Evolutionary conservation across 2,797 vertebrate genomes (phyloP).

Genomic region (Glossophaga mutica): DNA sequence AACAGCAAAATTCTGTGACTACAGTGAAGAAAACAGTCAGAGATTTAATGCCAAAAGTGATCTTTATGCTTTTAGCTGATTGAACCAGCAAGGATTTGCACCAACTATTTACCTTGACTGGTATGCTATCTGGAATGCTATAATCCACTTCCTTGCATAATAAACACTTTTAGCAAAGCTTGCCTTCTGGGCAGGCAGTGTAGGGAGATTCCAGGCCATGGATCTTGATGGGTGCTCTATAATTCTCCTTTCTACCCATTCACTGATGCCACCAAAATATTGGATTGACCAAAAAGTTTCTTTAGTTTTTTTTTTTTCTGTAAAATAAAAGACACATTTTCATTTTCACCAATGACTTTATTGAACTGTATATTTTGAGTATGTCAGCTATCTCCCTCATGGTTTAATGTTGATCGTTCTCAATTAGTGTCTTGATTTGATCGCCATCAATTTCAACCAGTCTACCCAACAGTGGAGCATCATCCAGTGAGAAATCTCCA

Average conservation of each 20-base stretch:
- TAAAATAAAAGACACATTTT: no score
- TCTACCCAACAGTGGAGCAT: no score
- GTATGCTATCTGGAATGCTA: slow-evolving; percentile 43
- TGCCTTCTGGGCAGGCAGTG: background rate
- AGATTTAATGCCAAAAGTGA: slow-evolving; percentile 54
- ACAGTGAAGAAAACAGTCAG: background rate
- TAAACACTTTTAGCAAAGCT: slow-evolving; percentile 15
- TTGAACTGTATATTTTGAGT: no score
- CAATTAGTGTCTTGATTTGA: no score
- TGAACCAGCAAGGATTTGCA: slow-evolving; percentile 59
- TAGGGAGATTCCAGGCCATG: background rate
- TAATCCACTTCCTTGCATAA: slow-evolving; percentile 27
- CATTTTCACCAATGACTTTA: no score
- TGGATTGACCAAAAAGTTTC: no score
- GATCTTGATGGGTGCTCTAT: background rate
- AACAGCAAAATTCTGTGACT: slow-evolving; percentile 31
- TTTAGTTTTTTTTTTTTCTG: no score
- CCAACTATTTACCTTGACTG: slow-evolving; percentile 50
- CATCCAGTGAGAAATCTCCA: no score
- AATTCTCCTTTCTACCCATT: background rate
- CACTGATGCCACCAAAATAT: background rate
- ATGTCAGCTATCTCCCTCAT: no score
- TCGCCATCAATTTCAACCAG: no score
- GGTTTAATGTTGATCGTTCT: no score
- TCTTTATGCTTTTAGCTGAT: slow-evolving; percentile 65